phyloP scores from a whole-genome alignment of 2,888 invertebrate genomes.

The Oxystoma pomonae region DNA sequence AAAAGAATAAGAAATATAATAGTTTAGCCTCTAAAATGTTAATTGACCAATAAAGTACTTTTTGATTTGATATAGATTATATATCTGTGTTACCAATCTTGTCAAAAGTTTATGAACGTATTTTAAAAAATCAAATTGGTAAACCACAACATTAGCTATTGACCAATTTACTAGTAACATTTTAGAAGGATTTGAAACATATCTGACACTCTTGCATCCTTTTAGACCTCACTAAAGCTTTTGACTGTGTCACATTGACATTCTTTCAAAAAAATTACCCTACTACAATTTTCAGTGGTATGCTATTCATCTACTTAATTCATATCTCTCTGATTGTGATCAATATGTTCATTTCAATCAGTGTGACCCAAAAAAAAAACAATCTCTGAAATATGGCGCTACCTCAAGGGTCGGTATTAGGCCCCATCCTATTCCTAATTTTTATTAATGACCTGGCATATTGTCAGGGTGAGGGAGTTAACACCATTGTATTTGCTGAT shows the following conservation, averaged over 20 bases:
- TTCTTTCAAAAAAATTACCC: background rate
- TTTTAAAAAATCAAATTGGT: too few relatives aligned
- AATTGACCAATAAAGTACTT: too few relatives aligned
- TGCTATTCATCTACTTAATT: too few relatives aligned
- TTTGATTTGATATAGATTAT: too few relatives aligned
- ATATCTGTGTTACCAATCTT: too few relatives aligned
- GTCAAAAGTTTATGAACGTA: too few relatives aligned
- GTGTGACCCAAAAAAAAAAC: background rate
- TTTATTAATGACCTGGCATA: background rate
- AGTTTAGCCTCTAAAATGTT: too few relatives aligned
- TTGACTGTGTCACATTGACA: background rate
- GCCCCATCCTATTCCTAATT: background rate
- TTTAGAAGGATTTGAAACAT: background rate
- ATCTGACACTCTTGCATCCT: background rate
- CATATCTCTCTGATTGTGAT: background rate
- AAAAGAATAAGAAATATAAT: too few relatives aligned
- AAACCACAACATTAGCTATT: background rate
- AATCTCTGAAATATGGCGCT: background rate
- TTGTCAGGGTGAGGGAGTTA: too few relatives aligned
- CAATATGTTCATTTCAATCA: background rate
- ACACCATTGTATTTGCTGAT: background rate
- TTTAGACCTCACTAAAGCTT: background rate
- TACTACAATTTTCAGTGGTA: background rate
- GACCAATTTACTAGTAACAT: background rate
- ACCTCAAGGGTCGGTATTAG: background rate